Evolutionary conservation across 2,113 vertebrate genomes (phyloP).

Genomic region (Mola mola): DNA sequence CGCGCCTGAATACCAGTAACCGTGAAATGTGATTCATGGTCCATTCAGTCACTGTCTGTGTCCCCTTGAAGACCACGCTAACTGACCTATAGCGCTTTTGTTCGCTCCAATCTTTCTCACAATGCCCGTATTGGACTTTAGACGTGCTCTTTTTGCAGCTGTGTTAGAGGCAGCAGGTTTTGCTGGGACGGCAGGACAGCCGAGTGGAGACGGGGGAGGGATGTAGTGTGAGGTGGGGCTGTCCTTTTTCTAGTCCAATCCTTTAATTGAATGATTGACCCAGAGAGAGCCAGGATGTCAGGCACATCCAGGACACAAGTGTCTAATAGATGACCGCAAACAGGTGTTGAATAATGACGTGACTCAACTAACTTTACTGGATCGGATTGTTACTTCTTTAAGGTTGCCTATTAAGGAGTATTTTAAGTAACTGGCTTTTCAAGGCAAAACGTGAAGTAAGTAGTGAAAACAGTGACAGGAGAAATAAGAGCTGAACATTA

Average conservation of each 20-base stretch:
- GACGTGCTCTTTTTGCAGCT: not conserved
- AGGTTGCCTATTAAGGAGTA: no score
- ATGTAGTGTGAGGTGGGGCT: no score
- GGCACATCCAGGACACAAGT: conserved; percentile 38
- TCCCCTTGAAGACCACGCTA: not conserved
- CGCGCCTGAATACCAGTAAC: no score
- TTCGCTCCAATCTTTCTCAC: not conserved
- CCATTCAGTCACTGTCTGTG: not conserved
- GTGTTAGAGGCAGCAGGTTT: not conserved
- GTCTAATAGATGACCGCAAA: not conserved
- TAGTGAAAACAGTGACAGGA: no score
- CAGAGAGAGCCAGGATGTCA: conserved; percentile 8
- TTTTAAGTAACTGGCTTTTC: no score
- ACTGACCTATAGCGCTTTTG: no score
- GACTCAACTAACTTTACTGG: not conserved
- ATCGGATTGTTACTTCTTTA: no score
- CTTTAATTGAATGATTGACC: conserved; percentile 65
- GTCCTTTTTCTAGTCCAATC: conserved; percentile 33
- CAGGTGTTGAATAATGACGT: not conserved
- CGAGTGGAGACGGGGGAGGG: conserved; percentile 5
- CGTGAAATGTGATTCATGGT: not conserved
- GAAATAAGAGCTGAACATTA: no score
- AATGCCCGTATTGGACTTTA: not conserved
- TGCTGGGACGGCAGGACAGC: no score
- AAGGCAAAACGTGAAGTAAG: no score